Base-by-base conservation (phyloP, 2,797 vertebrate genomes). In the Percopsis omiscomaycus region DNA sequence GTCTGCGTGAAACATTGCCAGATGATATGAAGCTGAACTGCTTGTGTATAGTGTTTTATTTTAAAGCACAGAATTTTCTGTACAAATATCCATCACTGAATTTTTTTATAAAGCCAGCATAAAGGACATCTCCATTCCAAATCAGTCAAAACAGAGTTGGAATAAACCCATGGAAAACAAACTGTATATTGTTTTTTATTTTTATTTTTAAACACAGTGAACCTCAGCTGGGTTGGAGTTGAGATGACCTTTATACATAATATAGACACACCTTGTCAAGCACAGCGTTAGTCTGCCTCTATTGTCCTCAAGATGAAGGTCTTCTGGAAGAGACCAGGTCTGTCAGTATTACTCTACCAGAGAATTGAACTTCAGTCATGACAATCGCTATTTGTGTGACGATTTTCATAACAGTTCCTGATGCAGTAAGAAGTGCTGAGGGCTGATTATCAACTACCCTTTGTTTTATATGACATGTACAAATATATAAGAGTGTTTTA, bases 391-490 rank as follows among this genome's bases (percentile, higher is more conserved):
- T 16, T 77, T 74, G 81, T 80, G 77, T 80, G 82, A 80, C 66
- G 83, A 81, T 54, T 79, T 82, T 88, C 81, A 74, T 73, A 81
- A 64, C 84, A 78, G 84, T 86, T 90, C 84, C 87, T 91, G 85
- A 87, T 89, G 87, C 90, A 91, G 91, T 89, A 87, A 50, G 44
- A 83, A 82, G 65, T 46, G 78, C 84, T 76, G 80, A 87, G 68
- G 73, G 77, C 84, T 84, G 73, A 78, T 82, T 68, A 77, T 86
- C 87, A 85, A 79, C 78, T 75, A 16, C 82, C 57, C 54, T 75
- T 83, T 77, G 71, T 91, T 92, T 92, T 89, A 77, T 88, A 91
- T 59, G 71, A 89, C 87, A 61, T 84, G 83, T 89, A 80, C 78
- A 82, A 88, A 77, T 78, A 84, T 71, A 80, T 79, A 87, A 82